These are phyloP conservation scores for Heterodera filipjevi DNA, from an alignment of 2,888 invertebrate species.

Conservation along the genomic window DNA sequence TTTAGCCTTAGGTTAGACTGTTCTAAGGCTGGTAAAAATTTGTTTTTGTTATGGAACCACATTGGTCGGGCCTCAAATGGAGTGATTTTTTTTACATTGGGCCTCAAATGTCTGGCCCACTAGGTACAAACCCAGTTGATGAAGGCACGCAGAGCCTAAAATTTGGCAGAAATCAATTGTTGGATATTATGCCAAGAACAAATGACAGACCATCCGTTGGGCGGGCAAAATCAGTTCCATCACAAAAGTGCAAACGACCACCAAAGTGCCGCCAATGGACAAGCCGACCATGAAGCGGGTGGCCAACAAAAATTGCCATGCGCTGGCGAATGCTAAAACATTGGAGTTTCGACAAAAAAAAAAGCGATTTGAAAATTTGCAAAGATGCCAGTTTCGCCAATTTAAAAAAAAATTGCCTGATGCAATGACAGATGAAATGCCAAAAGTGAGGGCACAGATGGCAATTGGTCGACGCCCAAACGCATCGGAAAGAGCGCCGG, in stretches of 20 bases:
- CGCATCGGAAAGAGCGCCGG: constrained; percentile 44
- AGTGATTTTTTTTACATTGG: too few species aligned
- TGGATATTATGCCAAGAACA: background rate
- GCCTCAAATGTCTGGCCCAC: too few species aligned
- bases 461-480: constrained; percentile 41
- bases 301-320: constrained; percentile 46
- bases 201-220: constrained; percentile 55
- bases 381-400: too few species aligned
- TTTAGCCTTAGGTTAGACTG: too few species aligned
- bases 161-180: background rate
- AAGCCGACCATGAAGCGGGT: constrained; percentile 52
- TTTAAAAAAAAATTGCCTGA: constrained; percentile 26
- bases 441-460: constrained; percentile 51
- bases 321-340: constrained; percentile 36
- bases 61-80: too few species aligned
- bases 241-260: constrained; percentile 62
- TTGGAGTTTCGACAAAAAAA: too few species aligned
- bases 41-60: too few species aligned
- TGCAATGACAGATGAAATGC: constrained; percentile 49
- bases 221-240: constrained; percentile 64
- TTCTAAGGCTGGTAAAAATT: too few species aligned
- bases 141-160: constrained; percentile 55
- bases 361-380: too few species aligned
- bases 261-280: constrained; percentile 56
- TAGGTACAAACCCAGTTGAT: constrained; percentile 63